Evolutionary conservation across 2,888 invertebrate species (phyloP), one percentile per base, ranked within the genome.

Genomic region (Hypomecis punctinalis): DNA sequence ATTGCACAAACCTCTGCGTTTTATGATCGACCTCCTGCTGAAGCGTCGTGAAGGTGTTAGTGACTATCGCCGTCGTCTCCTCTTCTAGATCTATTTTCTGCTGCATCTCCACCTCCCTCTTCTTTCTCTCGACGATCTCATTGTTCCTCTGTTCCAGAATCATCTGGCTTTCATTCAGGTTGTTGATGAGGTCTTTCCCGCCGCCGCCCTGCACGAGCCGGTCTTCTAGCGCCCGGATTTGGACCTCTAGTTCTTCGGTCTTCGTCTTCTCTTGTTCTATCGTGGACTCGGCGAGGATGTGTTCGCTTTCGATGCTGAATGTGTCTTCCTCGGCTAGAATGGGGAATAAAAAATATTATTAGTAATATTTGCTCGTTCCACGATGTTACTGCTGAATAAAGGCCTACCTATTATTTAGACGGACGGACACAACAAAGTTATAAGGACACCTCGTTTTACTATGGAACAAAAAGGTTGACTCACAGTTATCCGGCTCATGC

Each of bases 21-120:
- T 99, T 99, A 63, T 98, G 96, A 82, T 99, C 99, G 1, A 99
- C 98, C 90, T 99, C 99, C 84, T 99, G 99, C 82, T 99, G 98
- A 62, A 99, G 91, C 56, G 96, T 97, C 7, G 97, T 95, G 81
- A 97, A 99, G 0, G 98, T 99, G 80, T 97, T 97, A 63, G 97
- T 96, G 61, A 99, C 96, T 80, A 97, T 98, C 54, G 97, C 94
- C 10, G 98, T 97, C 11, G 97, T 97, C 84, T 99, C 97, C 84
- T 99, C 99, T 85, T 99, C 97, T 76, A 97, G 93, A 80, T 99
- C 99, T 58, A 99, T 94, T 81, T 96, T 96, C 88, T 99, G 98
- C 81, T 97, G 96, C 95, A 99, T 98, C 90, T 99, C 99, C 60
- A 99, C 96, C 74, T 94, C 95, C 66, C 98, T 94, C 81, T 99